Evolutionary conservation across 2,888 invertebrate genomes (phyloP).

Genomic region (Tetramorium bicarinatum): DNA sequence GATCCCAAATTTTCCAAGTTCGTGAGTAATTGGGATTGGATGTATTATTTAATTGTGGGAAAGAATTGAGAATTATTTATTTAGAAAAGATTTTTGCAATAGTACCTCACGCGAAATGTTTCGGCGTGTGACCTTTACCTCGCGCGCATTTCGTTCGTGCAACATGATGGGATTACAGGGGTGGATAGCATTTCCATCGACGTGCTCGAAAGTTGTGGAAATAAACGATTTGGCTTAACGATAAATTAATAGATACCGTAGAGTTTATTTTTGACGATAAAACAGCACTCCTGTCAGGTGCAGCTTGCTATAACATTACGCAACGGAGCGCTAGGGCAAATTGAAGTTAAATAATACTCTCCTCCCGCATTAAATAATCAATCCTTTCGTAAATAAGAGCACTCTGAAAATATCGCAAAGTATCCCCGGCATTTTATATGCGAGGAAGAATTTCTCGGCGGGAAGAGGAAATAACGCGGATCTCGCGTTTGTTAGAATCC

Average conservation of each 20-base stretch:
- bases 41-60: background rate
- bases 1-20: conserved; percentile 4
- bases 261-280: background rate
- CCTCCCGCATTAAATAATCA: background rate
- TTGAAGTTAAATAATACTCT: background rate
- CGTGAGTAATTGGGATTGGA: background rate
- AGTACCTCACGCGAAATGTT: background rate
- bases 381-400: background rate
- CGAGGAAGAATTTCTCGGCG: background rate
- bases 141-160: background rate
- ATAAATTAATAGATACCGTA: background rate
- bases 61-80: background rate
- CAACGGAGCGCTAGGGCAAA: background rate
- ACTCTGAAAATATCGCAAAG: background rate
- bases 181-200: background rate
- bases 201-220: conserved; percentile 5
- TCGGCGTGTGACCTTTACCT: conserved; percentile 9
- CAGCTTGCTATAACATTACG: background rate
- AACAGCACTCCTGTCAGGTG: background rate
- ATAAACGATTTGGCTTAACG: background rate
- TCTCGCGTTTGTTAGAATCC: background rate
- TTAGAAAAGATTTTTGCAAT: background rate
- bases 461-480: background rate
- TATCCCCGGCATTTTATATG: background rate
- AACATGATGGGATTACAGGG: background rate